Conservation (phyloP, 23 tunicate genomes). For the Diplosoma virens region DNA sequence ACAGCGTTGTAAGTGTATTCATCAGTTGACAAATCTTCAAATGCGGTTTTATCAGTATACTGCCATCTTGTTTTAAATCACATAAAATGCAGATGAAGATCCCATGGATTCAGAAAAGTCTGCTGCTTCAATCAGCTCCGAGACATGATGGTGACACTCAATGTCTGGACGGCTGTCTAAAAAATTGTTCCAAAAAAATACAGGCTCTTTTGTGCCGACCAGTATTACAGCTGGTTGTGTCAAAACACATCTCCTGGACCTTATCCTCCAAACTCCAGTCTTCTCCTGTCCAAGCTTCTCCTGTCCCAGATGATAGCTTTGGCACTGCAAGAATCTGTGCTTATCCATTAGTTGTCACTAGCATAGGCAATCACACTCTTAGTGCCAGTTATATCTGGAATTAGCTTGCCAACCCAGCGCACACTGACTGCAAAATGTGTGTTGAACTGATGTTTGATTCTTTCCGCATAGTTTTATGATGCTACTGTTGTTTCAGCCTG, state of each 20-base stretch:
- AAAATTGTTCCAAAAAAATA: constrained; percentile 1
- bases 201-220: constrained; percentile 5
- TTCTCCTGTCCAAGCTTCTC: no score
- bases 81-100: constrained; percentile 21
- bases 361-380: constrained; percentile 10
- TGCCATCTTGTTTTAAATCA: constrained; percentile 19
- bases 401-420: constrained; percentile 13
- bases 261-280: background rate
- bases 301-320: background rate
- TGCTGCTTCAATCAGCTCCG: constrained; percentile 21
- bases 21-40: constrained; percentile 30
- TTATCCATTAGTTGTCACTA: constrained; percentile 11
- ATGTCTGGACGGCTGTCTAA: background rate
- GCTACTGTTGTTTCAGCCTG: constrained; percentile 3
- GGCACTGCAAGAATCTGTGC: background rate
- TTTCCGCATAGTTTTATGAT: constrained; percentile 1
- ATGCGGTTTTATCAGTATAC: constrained; percentile 1
- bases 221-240: constrained; percentile 15
- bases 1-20: background rate
- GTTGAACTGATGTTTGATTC: constrained; percentile 2
- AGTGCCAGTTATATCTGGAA: constrained; percentile 8
- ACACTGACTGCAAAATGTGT: constrained; percentile 16
- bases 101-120: constrained; percentile 27
- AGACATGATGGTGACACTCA: constrained; percentile 22
- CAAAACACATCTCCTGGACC: constrained; percentile 16